These are phyloP conservation scores for Gulo gulo DNA, from an alignment of 2,113 vertebrate genomes.

Conservation along the genomic window DNA sequence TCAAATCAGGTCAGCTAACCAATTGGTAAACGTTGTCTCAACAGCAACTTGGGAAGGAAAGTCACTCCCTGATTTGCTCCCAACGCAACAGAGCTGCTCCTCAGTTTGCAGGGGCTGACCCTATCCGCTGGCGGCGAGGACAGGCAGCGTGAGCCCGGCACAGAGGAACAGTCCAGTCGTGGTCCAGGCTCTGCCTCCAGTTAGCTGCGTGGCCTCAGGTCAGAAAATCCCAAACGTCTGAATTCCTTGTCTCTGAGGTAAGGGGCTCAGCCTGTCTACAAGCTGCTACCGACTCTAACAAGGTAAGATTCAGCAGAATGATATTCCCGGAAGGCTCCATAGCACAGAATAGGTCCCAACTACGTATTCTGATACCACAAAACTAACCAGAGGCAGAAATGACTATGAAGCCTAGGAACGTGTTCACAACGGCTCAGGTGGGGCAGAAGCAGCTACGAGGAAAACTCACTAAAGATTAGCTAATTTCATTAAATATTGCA, in stretches of 20 bases:
- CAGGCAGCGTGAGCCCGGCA: not conserved
- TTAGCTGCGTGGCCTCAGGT: not conserved
- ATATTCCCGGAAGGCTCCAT: not conserved
- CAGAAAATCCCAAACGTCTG: not conserved
- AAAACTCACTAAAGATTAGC: not conserved
- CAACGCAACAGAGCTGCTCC: not conserved
- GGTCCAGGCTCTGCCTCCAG: not conserved
- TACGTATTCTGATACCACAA: not conserved
- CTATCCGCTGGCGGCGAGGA: not conserved
- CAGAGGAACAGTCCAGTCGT: not conserved
- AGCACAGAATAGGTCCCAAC: not conserved
- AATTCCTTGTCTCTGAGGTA: not conserved
- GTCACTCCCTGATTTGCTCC: not conserved
- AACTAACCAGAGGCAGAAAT: not conserved
- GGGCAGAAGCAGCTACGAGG: not conserved
- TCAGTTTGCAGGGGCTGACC: not conserved
- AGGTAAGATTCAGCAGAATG: not conserved
- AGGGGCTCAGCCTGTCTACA: not conserved
- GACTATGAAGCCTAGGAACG: not conserved
- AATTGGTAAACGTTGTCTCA: not conserved
- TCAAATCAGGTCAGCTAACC: not conserved
- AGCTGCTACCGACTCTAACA: not conserved
- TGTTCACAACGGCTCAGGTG: not conserved
- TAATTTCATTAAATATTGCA: slow-evolving; percentile 50
- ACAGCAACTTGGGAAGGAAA: not conserved